A percentile compares a stretch with the other conserved stretches of the same genome.
Conservation (phyloP, 1,140 invertebrate species). For the Pteromalus puparum region DNA sequence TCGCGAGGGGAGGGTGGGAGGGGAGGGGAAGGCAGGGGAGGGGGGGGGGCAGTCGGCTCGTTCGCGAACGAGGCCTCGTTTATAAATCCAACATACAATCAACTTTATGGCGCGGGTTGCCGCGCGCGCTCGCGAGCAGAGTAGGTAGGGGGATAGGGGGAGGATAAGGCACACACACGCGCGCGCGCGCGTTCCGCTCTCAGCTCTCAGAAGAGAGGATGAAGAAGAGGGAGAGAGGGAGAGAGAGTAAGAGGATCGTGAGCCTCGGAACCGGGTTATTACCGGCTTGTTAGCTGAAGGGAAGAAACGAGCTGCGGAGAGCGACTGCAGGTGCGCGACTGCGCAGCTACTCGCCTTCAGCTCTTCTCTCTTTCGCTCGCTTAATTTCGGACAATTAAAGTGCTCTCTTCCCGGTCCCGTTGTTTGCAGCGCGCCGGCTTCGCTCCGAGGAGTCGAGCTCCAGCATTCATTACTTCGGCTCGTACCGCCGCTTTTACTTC, state of each 20-base stretch:
- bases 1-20: neutral
- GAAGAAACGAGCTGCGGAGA: neutral
- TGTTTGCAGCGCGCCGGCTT: neutral
- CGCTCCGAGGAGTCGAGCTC: neutral
- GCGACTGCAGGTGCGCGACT: neutral
- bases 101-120: constrained; percentile 63
- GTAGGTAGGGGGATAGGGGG: too few relatives aligned
- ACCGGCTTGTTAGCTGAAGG: constrained; percentile 70
- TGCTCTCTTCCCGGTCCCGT: constrained; percentile 53
- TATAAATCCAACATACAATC: constrained; percentile 73
- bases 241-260: constrained; percentile 57
- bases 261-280: constrained; percentile 68
- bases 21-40: neutral
- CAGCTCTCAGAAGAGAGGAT: neutral
- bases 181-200: neutral
- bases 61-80: constrained; percentile 59
- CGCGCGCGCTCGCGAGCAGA: neutral
- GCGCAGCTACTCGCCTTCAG: neutral
- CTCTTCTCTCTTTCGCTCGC: constrained; percentile 55
- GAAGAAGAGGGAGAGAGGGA: constrained; percentile 49
- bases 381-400: constrained; percentile 75
- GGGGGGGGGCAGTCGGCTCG: constrained; percentile 3
- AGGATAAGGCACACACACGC: neutral
- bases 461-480: neutral
- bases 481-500: neutral